A percentile compares a stretch with the other conserved stretches of the same genome.
Evolutionary conservation across 1,140 invertebrate species (phyloP).

Genomic region (Drosophila varians): DNA sequence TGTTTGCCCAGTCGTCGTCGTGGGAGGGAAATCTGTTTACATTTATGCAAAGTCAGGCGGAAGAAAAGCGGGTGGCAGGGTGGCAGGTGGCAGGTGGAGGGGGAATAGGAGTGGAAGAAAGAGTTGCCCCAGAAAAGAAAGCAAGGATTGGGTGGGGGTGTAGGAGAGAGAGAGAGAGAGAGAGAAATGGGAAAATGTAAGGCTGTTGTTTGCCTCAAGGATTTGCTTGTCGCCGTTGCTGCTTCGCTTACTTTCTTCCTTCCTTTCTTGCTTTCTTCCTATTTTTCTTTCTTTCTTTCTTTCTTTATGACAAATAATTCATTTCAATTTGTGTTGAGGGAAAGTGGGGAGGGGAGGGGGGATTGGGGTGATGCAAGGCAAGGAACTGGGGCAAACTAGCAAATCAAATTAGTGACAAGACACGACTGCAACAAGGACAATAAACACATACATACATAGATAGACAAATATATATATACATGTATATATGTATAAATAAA

Average conservation of each 20-base stretch:
- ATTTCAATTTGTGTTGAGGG: constrained; percentile 16
- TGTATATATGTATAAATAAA: background rate
- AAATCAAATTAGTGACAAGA: constrained; percentile 37
- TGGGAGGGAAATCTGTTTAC: constrained; percentile 29
- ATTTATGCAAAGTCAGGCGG: constrained; percentile 47
- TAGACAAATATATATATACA: background rate
- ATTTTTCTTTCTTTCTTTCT: background rate
- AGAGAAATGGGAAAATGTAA: background rate
- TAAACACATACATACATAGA: background rate
- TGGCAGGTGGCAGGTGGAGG: too few species aligned
- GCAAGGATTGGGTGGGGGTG: background rate
- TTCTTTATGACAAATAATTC: constrained; percentile 42
- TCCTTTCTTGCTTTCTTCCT: constrained; percentile 6
- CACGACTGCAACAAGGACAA: constrained; percentile 28
- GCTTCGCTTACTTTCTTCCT: background rate
- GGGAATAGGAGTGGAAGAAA: background rate
- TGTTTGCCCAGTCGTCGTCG: constrained; percentile 39
- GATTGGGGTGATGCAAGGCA: constrained; percentile 6
- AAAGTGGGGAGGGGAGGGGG: background rate
- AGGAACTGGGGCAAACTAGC: constrained; percentile 32
- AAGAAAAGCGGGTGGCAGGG: constrained; percentile 20
- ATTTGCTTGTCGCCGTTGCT: constrained; percentile 1
- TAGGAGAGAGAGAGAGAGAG: background rate
- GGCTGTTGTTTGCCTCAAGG: constrained; percentile 23
- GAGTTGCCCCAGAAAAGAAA: constrained; percentile 30